Conservation (phyloP, 1,140 invertebrate species). For the Aphelinus certus region DNA sequence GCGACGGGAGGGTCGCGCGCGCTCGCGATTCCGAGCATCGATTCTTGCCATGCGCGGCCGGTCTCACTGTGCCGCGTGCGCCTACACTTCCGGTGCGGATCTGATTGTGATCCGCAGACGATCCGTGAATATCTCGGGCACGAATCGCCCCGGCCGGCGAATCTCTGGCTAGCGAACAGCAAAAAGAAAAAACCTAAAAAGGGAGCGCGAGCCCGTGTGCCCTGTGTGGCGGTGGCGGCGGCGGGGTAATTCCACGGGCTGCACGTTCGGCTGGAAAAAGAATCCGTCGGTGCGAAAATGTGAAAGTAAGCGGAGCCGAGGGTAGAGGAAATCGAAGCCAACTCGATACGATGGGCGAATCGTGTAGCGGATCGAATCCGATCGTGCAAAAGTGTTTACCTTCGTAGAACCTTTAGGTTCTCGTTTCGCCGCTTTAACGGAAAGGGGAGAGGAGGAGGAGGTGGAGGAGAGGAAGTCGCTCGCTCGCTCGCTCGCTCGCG, state of each 20-base stretch:
- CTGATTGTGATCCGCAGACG: slow-evolving; percentile 27
- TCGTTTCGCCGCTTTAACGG: background rate
- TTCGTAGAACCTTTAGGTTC: slow-evolving; percentile 10
- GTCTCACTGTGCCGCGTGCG: background rate
- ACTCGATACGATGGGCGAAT: background rate
- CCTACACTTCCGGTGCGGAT: slow-evolving; percentile 22
- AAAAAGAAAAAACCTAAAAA: too few relatives aligned
- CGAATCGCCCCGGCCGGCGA: too few relatives aligned
- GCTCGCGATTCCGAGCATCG: background rate
- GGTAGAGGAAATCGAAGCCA: background rate
- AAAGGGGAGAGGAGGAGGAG: background rate
- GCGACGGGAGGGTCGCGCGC: too few relatives aligned
- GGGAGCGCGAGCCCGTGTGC: too few relatives aligned
- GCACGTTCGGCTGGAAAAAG: too few relatives aligned
- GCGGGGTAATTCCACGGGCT: too few relatives aligned
- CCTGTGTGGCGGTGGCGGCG: too few relatives aligned
- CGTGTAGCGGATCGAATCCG: slow-evolving; percentile 19
- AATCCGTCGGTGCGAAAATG: too few relatives aligned
- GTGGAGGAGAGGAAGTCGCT: too few relatives aligned
- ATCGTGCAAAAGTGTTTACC: slow-evolving; percentile 30
- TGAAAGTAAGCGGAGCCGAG: too few relatives aligned
- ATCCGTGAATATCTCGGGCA: slow-evolving; percentile 32
- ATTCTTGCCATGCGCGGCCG: background rate
- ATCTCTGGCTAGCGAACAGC: too few relatives aligned
- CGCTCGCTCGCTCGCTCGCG: too few relatives aligned